phyloP scores from a whole-genome alignment of 2,113 vertebrate genomes.

The Phyllopteryx taeniolatus region DNA sequence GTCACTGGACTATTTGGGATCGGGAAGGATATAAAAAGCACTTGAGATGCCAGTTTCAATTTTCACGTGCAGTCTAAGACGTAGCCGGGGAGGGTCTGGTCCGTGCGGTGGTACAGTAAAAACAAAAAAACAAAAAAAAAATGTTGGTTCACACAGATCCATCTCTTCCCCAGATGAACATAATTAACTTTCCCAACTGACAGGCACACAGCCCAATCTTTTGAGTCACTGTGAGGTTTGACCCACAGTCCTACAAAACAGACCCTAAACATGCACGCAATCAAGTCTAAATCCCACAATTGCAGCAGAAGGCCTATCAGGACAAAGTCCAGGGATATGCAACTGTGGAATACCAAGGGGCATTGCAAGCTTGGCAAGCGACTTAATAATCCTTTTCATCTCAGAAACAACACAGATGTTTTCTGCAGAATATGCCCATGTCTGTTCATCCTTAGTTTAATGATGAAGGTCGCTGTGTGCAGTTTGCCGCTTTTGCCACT shows the following conservation, averaged over 20 bases:
- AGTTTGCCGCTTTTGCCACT: constrained; percentile 48
- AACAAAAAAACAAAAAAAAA: constrained; percentile 14
- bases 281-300: constrained; percentile 71
- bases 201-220: constrained; percentile 63
- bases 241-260: constrained; percentile 68
- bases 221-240: constrained; percentile 69
- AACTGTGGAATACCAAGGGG: constrained; percentile 62
- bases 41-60: constrained; percentile 74
- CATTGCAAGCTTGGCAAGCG: constrained; percentile 51
- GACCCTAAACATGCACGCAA: constrained; percentile 68
- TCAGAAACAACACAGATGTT: constrained; percentile 60
- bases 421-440: constrained; percentile 45
- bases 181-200: constrained; percentile 67
- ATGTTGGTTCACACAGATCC: constrained; percentile 64
- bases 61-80: constrained; percentile 58
- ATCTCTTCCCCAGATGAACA: constrained; percentile 69
- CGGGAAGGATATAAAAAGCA: constrained; percentile 67
- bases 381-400: constrained; percentile 63
- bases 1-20: constrained; percentile 56
- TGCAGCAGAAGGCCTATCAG: constrained; percentile 59
- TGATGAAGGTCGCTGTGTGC: constrained; percentile 49
- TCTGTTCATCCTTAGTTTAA: constrained; percentile 45
- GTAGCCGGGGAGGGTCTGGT: constrained; percentile 65
- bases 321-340: constrained; percentile 71
- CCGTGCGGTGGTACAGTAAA: constrained; percentile 68